Conservation (phyloP, 35 echinoderm and acorn worm genomes). For the Stichopus chloronotus region DNA sequence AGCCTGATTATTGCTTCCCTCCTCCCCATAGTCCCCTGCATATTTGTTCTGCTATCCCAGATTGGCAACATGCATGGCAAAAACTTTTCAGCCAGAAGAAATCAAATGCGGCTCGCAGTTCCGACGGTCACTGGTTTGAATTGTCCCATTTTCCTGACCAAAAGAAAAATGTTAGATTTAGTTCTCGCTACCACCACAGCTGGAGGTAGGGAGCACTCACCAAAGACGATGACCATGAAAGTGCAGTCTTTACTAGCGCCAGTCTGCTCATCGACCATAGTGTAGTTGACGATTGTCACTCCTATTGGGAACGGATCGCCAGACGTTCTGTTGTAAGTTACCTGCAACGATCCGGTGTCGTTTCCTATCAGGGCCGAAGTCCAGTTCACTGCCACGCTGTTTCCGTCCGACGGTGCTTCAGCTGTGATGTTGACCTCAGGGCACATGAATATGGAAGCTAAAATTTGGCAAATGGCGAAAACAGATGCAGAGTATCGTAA, state of each 20-base stretch:
- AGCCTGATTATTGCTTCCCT: too few species aligned
- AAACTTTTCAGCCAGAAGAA: too few species aligned
- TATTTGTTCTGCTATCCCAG: too few species aligned
- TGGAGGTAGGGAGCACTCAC: background rate
- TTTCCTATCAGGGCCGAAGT: background rate
- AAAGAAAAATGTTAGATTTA: too few species aligned
- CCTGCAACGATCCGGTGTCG: background rate
- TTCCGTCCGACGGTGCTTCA: background rate
- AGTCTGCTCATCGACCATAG: background rate
- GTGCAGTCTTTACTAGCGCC: background rate
- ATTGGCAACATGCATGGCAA: too few species aligned
- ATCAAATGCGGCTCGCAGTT: too few species aligned
- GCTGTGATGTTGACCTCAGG: constrained; percentile 1
- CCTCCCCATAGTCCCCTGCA: too few species aligned
- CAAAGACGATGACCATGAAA: background rate
- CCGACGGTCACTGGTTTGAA: too few species aligned
- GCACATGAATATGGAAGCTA: background rate
- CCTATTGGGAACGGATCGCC: constrained; percentile 10
- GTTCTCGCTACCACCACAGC: too few species aligned
- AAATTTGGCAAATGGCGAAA: background rate
- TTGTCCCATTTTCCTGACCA: too few species aligned
- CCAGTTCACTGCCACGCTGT: background rate
- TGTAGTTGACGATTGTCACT: background rate
- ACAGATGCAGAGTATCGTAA: background rate
- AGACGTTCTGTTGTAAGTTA: background rate